phyloP scores from a whole-genome alignment of 1,140 invertebrate species.

The Drosophila setifemur region DNA sequence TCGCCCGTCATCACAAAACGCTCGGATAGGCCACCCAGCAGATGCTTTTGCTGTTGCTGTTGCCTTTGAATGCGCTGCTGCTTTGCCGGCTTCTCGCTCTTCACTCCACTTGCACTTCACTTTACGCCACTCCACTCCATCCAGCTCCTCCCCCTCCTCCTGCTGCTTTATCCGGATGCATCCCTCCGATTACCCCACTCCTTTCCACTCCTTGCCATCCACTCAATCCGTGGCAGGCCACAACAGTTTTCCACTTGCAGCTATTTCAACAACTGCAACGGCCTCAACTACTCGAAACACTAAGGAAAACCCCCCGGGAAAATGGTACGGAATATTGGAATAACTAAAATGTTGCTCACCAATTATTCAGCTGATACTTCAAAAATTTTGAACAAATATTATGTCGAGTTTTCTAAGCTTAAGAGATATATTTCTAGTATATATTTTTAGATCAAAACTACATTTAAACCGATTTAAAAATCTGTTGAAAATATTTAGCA shows the following conservation, averaged over 20 bases:
- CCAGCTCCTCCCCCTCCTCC: background rate
- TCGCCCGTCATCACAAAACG: slow-evolving; percentile 31
- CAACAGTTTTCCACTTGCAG: slow-evolving; percentile 34
- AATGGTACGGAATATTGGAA: too few relatives aligned
- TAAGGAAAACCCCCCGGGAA: background rate
- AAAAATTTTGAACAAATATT: too few relatives aligned
- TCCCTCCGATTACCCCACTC: background rate
- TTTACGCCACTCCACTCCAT: slow-evolving; percentile 24
- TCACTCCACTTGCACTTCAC: slow-evolving; percentile 1
- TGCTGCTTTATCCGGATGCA: background rate
- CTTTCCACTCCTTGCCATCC: background rate
- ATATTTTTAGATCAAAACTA: too few relatives aligned
- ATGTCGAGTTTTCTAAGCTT: too few relatives aligned
- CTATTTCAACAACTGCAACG: slow-evolving; percentile 24
- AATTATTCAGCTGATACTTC: too few relatives aligned
- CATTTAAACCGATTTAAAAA: too few relatives aligned
- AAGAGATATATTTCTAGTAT: too few relatives aligned
- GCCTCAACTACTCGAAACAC: too few relatives aligned
- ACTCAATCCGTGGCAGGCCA: slow-evolving; percentile 14
- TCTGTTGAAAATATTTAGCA: background rate
- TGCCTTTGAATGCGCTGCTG: too few relatives aligned
- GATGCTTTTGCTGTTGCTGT: slow-evolving; percentile 3
- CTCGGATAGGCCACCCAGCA: slow-evolving; percentile 19
- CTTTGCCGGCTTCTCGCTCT: background rate
- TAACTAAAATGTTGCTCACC: too few relatives aligned